Percentiles rank a stretch among this genome's conserved stretches.
Conservation (phyloP, 2,113 vertebrate species). For the Aspiorhynchus laticeps region DNA sequence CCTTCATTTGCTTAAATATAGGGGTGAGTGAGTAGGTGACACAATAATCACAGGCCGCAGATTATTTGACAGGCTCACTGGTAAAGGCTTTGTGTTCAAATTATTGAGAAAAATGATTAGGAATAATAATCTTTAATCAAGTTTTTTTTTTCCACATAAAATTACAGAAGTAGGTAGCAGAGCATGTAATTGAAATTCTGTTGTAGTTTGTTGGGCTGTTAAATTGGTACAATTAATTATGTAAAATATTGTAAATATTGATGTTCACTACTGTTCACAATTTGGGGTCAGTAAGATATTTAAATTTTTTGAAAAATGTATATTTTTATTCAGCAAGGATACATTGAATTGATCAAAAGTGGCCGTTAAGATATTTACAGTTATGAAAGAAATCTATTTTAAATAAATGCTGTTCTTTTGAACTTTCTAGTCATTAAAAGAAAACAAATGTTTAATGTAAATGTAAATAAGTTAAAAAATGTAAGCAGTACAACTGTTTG, state of each 20-base stretch:
- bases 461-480: too few relatives aligned
- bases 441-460: too few relatives aligned
- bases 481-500: not conserved
- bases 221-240: not conserved
- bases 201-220: not conserved
- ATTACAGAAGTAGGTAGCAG: not conserved
- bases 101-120: not conserved
- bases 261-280: not conserved
- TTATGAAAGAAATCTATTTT: not conserved
- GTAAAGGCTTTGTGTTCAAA: not conserved
- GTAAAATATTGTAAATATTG: not conserved
- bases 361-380: not conserved
- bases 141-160: not conserved
- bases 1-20: not conserved
- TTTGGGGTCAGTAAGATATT: not conserved
- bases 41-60: not conserved
- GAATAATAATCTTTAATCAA: constrained; percentile 3
- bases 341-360: not conserved
- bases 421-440: not conserved
- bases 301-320: not conserved
- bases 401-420: not conserved
- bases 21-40: not conserved
- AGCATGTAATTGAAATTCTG: not conserved
- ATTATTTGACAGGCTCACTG: not conserved
- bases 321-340: not conserved